phyloP scores from a whole-genome alignment of 2,113 vertebrate species.

The Rhabdornis inornatus region DNA sequence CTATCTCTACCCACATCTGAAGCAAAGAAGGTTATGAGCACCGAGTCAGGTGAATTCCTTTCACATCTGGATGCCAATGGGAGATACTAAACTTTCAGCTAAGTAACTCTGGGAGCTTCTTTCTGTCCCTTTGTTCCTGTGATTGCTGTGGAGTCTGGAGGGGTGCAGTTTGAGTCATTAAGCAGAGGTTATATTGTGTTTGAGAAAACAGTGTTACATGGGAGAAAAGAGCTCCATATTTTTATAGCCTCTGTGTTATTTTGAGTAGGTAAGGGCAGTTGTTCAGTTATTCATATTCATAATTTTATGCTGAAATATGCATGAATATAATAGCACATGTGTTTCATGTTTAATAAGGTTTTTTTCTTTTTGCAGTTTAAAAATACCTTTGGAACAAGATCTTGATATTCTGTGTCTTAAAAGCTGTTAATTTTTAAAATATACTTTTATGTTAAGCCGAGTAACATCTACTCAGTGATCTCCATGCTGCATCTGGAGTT shows the following conservation, averaged over 20 bases:
- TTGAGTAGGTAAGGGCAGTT: background rate
- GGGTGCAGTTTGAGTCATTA: background rate
- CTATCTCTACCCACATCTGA: background rate
- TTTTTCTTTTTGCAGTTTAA: background rate
- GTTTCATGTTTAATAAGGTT: background rate
- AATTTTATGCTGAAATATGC: background rate
- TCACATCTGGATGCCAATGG: background rate
- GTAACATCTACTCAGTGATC: background rate
- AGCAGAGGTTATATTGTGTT: background rate
- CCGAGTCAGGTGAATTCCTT: background rate
- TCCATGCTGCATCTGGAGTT: background rate
- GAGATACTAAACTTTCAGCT: background rate
- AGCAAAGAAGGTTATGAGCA: background rate
- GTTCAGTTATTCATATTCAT: background rate
- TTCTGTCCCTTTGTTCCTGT: background rate
- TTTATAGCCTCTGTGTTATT: background rate
- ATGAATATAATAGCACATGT: background rate
- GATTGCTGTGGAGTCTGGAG: background rate
- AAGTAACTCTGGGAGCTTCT: background rate
- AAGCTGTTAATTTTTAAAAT: background rate
- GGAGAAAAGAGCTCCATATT: accelerated
- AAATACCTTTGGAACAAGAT: background rate
- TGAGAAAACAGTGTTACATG: background rate
- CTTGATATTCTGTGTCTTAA: background rate
- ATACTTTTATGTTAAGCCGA: background rate